Evolutionary conservation across 2,797 vertebrate species (phyloP), one percentile per base, ranked within the genome.

Genomic region (Coendou prehensilis): DNA sequence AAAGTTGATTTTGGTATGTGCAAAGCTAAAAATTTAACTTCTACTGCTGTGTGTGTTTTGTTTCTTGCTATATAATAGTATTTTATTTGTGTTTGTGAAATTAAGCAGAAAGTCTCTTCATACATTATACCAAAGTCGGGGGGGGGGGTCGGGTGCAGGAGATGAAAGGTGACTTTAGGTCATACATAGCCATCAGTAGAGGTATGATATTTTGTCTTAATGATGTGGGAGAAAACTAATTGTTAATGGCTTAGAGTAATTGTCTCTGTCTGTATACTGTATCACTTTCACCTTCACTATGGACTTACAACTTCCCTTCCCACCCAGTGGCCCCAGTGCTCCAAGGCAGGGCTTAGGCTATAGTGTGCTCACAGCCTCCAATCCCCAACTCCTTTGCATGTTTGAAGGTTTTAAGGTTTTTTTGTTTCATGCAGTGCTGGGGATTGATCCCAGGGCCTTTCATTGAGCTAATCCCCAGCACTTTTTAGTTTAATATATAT

Each of bases 81-180:
- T 28, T 10, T 86, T 54, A 30, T 33, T 79, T n/a, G 50, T 63
- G 33, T 92, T 64, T 86, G 14, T 75, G 71, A 85, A 85, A 50
- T 71, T 75, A 75, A 79, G 50, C 13, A 20, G 23, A 1, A 4
- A 64, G 54, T 7, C n/a, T 57, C 45, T 71, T 79, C 22, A 5
- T 28, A 47, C 33, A 26, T 52, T 67, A 50, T 41, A 10, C 17
- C 7, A 3, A 45, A 45, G 64, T 18, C 18, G 2, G 7, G 14
- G 30, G 30, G 30, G 0, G 10, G 20, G 23, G 1, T n/a, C 2
- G 5, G 4, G 22, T 30, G 0, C 1, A 4, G 5, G n/a, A 71
- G 45, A 28, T 81, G 52, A 64, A 73, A 26, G 26, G 69, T 50
- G 80, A 22, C 26, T 61, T 45, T 6, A 63, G 37, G 37, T 30